phyloP scores from a whole-genome alignment of 2,888 invertebrate species.

The Lasioglossum lativentre region DNA sequence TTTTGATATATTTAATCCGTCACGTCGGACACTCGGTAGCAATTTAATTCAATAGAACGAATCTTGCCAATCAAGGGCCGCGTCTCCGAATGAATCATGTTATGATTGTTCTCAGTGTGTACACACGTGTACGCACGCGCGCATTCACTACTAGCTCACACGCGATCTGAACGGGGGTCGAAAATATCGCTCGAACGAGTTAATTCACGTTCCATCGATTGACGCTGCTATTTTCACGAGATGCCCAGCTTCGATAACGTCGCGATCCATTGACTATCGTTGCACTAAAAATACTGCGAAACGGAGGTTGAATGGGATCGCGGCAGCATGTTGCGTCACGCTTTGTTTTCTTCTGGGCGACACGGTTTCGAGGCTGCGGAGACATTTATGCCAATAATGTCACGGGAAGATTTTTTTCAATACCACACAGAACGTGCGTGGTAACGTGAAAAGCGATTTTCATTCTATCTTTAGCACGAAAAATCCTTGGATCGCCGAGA shows the following conservation, averaged over 20 bases:
- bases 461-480: not conserved
- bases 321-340: not conserved
- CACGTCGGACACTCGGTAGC: not conserved
- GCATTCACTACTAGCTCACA: not conserved
- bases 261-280: conserved; percentile 1
- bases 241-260: not conserved
- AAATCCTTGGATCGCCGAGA: not conserved
- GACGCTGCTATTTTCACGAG: not conserved
- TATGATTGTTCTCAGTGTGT: not conserved
- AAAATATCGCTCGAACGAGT: conserved; percentile 2
- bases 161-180: not conserved
- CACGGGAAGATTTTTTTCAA: not conserved
- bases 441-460: not conserved
- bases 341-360: not conserved
- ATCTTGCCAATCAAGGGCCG: not conserved
- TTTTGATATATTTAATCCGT: not conserved
- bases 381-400: not conserved
- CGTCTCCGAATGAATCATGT: not conserved
- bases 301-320: not conserved
- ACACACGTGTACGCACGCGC: not conserved
- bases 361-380: not conserved
- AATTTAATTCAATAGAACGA: conserved; percentile 5
- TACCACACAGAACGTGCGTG: not conserved
- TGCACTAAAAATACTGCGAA: not conserved
- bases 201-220: conserved; percentile 11